These are phyloP conservation scores for Fukomys damarensis DNA, from an alignment of 2,113 vertebrate genomes.

Conservation along the genomic window DNA sequence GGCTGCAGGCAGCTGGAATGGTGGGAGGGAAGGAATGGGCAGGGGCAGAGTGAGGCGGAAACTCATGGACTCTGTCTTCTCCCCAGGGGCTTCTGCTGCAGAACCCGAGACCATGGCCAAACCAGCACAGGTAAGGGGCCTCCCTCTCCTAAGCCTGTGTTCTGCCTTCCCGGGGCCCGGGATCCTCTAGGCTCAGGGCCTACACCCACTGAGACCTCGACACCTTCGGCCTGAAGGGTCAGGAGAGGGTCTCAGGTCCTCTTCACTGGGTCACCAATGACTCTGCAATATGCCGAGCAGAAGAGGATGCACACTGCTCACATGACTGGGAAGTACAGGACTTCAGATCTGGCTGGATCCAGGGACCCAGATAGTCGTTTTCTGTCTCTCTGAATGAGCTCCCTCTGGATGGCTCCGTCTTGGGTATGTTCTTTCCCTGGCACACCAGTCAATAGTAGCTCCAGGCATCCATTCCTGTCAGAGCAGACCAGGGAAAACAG, in stretches of 20 bases:
- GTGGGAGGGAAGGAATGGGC: neutral
- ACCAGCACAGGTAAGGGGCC: conserved; percentile 70
- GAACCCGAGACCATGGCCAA: conserved; percentile 73
- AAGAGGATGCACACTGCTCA: neutral
- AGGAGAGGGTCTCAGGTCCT: neutral
- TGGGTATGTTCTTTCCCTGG: neutral
- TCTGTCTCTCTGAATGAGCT: neutral
- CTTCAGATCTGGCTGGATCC: conserved; percentile 21
- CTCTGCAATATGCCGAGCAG: neutral
- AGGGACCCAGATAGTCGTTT: neutral
- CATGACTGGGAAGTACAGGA: neutral
- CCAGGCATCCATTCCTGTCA: neutral
- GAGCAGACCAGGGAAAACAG: neutral
- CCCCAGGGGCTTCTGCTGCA: conserved; percentile 61
- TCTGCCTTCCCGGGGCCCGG: neutral
- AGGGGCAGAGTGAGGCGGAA: too few relatives aligned
- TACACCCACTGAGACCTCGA: neutral
- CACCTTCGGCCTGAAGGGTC: neutral
- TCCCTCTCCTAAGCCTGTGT: neutral
- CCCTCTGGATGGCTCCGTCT: neutral
- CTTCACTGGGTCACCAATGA: neutral
- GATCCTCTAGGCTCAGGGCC: neutral
- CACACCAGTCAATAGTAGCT: neutral
- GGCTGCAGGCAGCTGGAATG: neutral
- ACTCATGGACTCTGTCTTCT: conserved; percentile 24